Base-by-base conservation (phyloP, 2,113 vertebrate genomes). In the Melanotaenia duboulayi region DNA sequence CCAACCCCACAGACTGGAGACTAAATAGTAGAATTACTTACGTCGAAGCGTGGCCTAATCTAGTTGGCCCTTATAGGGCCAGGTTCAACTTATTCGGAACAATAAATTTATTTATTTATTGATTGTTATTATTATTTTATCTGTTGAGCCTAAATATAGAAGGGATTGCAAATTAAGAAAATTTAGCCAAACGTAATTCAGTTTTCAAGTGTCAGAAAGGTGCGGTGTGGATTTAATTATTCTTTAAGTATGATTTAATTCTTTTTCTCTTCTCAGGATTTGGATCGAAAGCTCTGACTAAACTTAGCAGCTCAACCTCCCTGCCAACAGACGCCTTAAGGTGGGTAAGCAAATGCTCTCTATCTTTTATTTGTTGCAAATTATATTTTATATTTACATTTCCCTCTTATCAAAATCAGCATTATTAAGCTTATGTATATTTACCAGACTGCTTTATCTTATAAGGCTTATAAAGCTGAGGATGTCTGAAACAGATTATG, bases 241-340 rank as follows among this genome's bases (percentile, higher is more conserved):
- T 32, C 22, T 25, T n/a, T 0, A 48, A 4, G 32, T 39, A 50
- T 68, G 12, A 71, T 1, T 14, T 4, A 20, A 3, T 65, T 10
- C 40, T 48, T 2, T 66, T 65, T 90, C 55, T 81, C 44, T 84
- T 85, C 19, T 48, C 65, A 95, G 93, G 93, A 91, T 94, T 96
- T 93, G 94, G 90, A 90, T 90, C 94, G 78, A 94, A 92, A 87
- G 87, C 93, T 56, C 81, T 92, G 9, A 20, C 89, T 78, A 94
- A 92, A 84, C 86, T 95, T 87, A 94, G 91, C 92, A 94, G 84
- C 73, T 93, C 95, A 44, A 85, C 85, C 35, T 71, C 95, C 17
- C 85, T 91, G 50, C 94, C 95, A 77, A 95, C 95, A 71, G 94
- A 93, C 87, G 55, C 91, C 0, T 81, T 93, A 91, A 98, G 96